Conservation (phyloP, 2,888 invertebrate species). For the Spodoptera exigua region DNA sequence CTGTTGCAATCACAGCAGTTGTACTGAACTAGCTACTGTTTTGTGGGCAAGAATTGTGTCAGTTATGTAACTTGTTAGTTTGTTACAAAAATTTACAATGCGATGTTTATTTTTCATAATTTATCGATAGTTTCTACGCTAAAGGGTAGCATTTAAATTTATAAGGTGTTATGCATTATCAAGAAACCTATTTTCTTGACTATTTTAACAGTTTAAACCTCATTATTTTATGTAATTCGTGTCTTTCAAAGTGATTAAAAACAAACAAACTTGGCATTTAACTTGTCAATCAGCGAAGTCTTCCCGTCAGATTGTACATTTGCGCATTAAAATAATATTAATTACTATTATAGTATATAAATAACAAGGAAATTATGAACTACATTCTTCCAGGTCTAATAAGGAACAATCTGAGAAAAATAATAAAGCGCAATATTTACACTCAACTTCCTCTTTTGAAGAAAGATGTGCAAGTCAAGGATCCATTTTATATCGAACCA, state of each 20-base stretch:
- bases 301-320: constrained; percentile 1
- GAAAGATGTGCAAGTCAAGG: constrained; percentile 13
- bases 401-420: constrained; percentile 4
- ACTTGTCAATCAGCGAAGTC: constrained; percentile 15
- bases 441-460: constrained; percentile 1
- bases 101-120: neutral
- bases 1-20: constrained; percentile 40
- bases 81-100: neutral
- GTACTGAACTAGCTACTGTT: constrained; percentile 27
- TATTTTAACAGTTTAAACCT: neutral
- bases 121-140: neutral
- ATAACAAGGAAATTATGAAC: constrained; percentile 32
- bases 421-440: constrained; percentile 17
- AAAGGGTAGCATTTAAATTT: no score
- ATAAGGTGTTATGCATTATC: no score
- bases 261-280: neutral
- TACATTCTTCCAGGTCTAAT: constrained; percentile 21
- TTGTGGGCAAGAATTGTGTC: constrained; percentile 28
- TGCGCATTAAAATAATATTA: constrained; percentile 4
- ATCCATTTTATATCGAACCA: constrained; percentile 52
- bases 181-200: no score
- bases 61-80: constrained; percentile 10
- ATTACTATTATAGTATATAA: neutral
- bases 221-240: neutral
- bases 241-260: no score